phyloP scores from a whole-genome alignment of 2,113 vertebrate species.

The Tenebrosternarchus preto region DNA sequence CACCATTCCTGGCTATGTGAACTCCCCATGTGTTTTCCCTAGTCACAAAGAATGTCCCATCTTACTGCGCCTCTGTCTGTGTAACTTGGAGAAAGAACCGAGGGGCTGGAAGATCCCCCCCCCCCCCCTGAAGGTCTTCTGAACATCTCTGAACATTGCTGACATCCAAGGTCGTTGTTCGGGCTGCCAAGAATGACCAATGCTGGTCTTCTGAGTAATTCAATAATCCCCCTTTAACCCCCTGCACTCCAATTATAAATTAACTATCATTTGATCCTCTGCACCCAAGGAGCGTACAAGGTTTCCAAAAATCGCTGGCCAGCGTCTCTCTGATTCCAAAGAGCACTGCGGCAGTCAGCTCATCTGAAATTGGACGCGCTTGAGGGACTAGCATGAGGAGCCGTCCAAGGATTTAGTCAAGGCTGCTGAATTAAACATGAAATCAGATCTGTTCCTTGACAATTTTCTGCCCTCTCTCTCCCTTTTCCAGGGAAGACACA shows the following conservation, averaged over 20 bases:
- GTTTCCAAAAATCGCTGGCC: constrained; percentile 58
- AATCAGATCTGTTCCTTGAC: constrained; percentile 24
- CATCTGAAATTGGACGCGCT: constrained; percentile 63
- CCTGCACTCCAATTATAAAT: constrained; percentile 58
- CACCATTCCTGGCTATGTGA: background rate
- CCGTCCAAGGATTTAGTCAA: constrained; percentile 57
- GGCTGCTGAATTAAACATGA: constrained; percentile 62
- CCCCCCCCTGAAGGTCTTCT: background rate
- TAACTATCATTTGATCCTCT: constrained; percentile 58
- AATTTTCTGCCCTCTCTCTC: background rate
- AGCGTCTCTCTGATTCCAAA: constrained; percentile 51
- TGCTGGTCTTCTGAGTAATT: constrained; percentile 44
- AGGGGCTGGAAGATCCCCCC: too few species aligned
- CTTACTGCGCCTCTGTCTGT: constrained; percentile 11
- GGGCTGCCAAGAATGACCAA: constrained; percentile 52
- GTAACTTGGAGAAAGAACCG: constrained; percentile 16
- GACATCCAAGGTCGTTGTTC: constrained; percentile 57
- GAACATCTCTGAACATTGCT: background rate
- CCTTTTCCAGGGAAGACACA: background rate
- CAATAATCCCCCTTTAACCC: constrained; percentile 44
- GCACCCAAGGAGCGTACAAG: constrained; percentile 60
- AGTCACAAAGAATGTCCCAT: constrained; percentile 23
- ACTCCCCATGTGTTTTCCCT: background rate
- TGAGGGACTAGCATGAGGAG: constrained; percentile 56
- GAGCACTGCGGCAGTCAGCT: constrained; percentile 54